These are phyloP conservation scores for Etheostoma spectabile DNA, from an alignment of 2,113 vertebrate species.

Conservation along the genomic window DNA sequence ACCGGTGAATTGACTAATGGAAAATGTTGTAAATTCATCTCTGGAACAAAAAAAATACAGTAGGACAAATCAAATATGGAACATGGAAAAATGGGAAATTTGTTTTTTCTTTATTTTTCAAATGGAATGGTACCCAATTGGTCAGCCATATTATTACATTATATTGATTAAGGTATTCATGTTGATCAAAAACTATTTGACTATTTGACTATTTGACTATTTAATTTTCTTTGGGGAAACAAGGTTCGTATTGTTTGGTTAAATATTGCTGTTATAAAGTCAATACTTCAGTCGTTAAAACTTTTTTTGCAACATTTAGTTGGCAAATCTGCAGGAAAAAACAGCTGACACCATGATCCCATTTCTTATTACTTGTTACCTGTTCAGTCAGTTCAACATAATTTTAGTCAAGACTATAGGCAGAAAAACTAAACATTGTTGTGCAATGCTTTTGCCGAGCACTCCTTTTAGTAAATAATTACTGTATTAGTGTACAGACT, in stretches of 20 bases:
- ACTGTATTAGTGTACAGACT: not conserved
- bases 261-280: too few species aligned
- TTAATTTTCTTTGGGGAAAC: not conserved
- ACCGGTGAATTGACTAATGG: not conserved
- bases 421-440: not conserved
- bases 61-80: not conserved
- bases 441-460: not conserved
- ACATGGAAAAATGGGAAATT: not conserved
- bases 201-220: too few species aligned
- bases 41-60: not conserved
- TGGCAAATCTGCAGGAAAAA: not conserved
- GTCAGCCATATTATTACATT: not conserved
- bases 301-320: not conserved
- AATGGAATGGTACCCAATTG: not conserved
- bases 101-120: not conserved
- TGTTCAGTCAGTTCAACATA: not conserved
- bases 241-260: not conserved
- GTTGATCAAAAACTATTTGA: not conserved
- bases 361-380: not conserved
- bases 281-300: not conserved
- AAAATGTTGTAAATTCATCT: not conserved
- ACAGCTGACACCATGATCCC: not conserved
- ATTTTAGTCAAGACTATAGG: not conserved
- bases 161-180: not conserved
- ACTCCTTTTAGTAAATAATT: not conserved